Conservation (phyloP, 2,113 vertebrate genomes). For the Calonectris borealis region DNA sequence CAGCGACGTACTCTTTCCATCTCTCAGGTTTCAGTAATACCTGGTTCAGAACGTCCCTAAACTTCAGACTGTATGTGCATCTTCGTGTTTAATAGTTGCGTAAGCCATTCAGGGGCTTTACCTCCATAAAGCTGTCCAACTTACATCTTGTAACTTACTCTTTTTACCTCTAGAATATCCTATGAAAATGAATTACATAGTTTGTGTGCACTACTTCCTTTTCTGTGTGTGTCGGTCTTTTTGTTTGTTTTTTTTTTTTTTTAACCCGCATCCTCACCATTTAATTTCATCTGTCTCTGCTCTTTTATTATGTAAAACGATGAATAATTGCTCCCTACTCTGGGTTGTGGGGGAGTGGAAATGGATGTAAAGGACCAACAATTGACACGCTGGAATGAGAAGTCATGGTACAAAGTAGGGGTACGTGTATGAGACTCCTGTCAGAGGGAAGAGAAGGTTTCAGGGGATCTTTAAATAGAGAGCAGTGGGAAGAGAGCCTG, state of each 20-base stretch:
- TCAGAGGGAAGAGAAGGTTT: background rate
- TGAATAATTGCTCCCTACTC: background rate
- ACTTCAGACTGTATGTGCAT: background rate
- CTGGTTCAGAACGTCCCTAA: background rate
- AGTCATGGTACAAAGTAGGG: background rate
- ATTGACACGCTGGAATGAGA: background rate
- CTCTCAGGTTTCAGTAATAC: background rate
- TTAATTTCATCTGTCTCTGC: background rate
- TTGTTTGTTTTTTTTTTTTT: background rate
- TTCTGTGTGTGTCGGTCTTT: background rate
- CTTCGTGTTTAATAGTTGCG: background rate
- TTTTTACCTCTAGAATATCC: background rate
- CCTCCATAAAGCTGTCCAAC: background rate
- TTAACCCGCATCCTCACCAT: background rate
- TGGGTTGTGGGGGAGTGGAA: background rate
- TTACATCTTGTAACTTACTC: background rate
- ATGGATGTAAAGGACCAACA: background rate
- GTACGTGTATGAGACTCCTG: background rate
- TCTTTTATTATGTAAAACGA: background rate
- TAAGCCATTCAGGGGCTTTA: background rate
- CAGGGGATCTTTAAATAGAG: constrained; percentile 1
- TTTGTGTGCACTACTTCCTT: background rate
- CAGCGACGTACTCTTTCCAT: background rate
- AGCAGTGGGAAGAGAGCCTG: background rate
- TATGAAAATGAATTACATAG: background rate